Evolutionary conservation across 2,113 vertebrate genomes (phyloP).

Genomic region (Takifugu bimaculatus): DNA sequence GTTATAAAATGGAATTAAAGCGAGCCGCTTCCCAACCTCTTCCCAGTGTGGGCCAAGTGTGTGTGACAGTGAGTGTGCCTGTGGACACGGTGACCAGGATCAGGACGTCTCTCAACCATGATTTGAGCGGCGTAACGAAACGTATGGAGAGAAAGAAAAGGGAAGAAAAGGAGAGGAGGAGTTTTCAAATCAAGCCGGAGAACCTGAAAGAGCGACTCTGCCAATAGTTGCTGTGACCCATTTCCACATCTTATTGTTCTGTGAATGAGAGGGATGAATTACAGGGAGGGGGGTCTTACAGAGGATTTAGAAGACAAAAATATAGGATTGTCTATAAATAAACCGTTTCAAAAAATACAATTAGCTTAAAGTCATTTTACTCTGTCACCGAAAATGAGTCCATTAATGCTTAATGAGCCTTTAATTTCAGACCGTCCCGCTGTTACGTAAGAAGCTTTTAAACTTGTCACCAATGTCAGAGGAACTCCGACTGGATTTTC

Average conservation of each 20-base stretch:
- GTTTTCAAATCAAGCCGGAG: not conserved
- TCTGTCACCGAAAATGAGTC: not conserved
- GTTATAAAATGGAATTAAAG: constrained; percentile 66
- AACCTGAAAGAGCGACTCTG: constrained; percentile 10
- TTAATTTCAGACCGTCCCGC: not conserved
- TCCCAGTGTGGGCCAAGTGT: not conserved
- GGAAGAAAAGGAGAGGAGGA: not conserved
- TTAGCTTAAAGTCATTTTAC: not conserved
- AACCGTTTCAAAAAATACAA: not conserved
- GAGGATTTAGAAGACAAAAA: constrained; percentile 21
- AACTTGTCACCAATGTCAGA: constrained; percentile 15
- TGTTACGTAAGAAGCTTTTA: constrained; percentile 15
- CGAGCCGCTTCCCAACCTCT: constrained; percentile 33
- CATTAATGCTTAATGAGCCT: not conserved
- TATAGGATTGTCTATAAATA: not conserved
- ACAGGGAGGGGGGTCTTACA: not conserved
- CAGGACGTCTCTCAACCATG: not conserved
- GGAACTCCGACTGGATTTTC: not conserved
- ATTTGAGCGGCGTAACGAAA: not conserved
- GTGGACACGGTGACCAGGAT: constrained; percentile 1
- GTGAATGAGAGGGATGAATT: constrained; percentile 10
- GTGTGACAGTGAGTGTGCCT: constrained; percentile 1
- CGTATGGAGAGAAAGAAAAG: not conserved
- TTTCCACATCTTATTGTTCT: constrained; percentile 26
- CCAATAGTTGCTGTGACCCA: constrained; percentile 27